These are phyloP conservation scores for Caenorhabditis becei DNA, from an alignment of 2,888 invertebrate species.

Conservation along the genomic window DNA sequence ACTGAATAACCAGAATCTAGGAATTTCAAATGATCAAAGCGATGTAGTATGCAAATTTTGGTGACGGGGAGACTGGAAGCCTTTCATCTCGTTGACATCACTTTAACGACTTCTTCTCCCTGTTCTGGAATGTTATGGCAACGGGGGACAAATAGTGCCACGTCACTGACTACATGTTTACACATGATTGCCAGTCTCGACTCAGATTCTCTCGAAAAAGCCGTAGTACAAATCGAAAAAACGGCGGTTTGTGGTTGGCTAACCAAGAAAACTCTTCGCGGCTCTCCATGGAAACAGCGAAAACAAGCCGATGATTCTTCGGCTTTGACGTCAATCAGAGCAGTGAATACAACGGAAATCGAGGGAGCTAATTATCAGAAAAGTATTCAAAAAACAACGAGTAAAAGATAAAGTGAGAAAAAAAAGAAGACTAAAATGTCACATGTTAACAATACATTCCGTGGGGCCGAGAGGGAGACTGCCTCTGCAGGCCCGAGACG, in stretches of 20 bases:
- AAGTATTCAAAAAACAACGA: slow-evolving; percentile 10
- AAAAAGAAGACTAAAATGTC: slow-evolving; percentile 49
- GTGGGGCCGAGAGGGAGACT: slow-evolving; percentile 24
- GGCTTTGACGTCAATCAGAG: slow-evolving; percentile 51
- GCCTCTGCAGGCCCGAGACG: slow-evolving; percentile 44
- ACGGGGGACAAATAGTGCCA: slow-evolving; percentile 41
- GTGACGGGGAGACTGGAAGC: not conserved
- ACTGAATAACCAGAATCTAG: no score
- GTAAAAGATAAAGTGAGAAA: not conserved
- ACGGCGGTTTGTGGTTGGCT: not conserved
- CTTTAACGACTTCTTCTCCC: not conserved
- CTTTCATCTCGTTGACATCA: not conserved
- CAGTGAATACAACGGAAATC: not conserved
- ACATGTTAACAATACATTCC: slow-evolving; percentile 61
- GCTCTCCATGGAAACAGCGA: slow-evolving; percentile 39
- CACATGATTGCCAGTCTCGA: slow-evolving; percentile 11
- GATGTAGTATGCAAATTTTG: no score
- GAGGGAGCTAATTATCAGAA: slow-evolving; percentile 30
- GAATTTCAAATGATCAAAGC: no score
- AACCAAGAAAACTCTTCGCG: not conserved
- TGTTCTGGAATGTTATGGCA: slow-evolving; percentile 17
- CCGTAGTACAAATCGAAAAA: not conserved
- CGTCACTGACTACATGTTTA: slow-evolving; percentile 36
- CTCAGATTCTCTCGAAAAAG: not conserved
- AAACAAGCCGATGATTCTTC: slow-evolving; percentile 22